phyloP scores from a whole-genome alignment of 2,888 invertebrate species.

The Cryptosula pallasiana region DNA sequence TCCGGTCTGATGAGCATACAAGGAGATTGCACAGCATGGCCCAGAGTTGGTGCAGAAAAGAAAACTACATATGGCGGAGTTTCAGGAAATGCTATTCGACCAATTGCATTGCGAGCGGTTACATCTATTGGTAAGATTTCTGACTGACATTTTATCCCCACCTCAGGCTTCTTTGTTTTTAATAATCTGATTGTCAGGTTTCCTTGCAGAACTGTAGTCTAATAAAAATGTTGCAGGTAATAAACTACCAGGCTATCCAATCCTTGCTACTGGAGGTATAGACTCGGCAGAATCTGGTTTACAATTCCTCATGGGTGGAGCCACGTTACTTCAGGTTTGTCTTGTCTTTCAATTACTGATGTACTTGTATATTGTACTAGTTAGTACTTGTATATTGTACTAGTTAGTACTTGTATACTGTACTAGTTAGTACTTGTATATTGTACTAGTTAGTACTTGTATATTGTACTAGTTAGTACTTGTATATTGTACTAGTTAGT shows the following conservation, averaged over 20 bases:
- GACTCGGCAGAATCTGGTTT: conserved; percentile 91
- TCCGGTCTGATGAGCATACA: conserved; percentile 86
- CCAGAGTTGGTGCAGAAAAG: conserved; percentile 73
- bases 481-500: no score
- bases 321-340: conserved; percentile 77
- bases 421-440: no score
- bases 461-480: no score
- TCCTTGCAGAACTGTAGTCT: conserved; percentile 60
- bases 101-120: conserved; percentile 85
- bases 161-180: neutral
- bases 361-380: no score
- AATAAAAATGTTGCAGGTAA: conserved; percentile 70
- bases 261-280: conserved; percentile 92
- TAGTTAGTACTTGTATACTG: no score
- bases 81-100: conserved; percentile 87
- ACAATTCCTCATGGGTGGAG: conserved; percentile 91
- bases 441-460: no score
- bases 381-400: no score
- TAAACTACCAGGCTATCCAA: conserved; percentile 78
- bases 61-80: conserved; percentile 90
- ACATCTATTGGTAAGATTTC: conserved; percentile 70
- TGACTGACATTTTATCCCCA: no score
- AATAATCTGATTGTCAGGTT: neutral
- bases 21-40: conserved; percentile 82
- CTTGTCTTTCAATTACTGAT: no score